phyloP scores from a whole-genome alignment of 2,113 vertebrate species.

The Centrocercus urophasianus region DNA sequence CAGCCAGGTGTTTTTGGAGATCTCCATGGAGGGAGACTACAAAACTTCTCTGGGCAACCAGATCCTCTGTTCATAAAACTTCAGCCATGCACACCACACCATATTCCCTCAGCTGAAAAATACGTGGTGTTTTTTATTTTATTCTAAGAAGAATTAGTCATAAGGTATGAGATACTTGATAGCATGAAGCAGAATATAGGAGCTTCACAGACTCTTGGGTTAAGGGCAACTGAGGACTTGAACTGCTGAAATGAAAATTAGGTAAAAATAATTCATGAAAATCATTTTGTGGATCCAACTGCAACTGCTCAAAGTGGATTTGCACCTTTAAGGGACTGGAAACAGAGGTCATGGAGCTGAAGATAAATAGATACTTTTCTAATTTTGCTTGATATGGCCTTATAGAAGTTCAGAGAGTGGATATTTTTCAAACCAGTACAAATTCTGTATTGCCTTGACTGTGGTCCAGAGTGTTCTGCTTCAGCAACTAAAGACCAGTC shows the following conservation, averaged over 20 bases:
- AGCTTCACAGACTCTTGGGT: not conserved
- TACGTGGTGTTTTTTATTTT: not conserved
- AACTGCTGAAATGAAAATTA: not conserved
- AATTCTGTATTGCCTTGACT: constrained; percentile 16
- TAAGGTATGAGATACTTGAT: not conserved
- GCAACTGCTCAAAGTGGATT: not conserved
- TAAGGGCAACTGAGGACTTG: not conserved
- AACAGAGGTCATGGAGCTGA: not conserved
- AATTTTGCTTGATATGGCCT: not conserved
- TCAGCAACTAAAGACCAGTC: not conserved
- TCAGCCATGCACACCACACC: not conserved
- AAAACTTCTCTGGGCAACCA: not conserved
- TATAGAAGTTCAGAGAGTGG: not conserved
- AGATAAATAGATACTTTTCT: not conserved
- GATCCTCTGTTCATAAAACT: fast-evolving
- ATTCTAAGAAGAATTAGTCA: not conserved
- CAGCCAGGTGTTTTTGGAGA: not conserved
- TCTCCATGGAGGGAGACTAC: not conserved
- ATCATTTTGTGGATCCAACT: not conserved
- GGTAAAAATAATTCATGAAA: not conserved
- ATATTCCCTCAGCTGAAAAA: not conserved
- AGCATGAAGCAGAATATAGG: not conserved
- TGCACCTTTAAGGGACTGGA: fast-evolving
- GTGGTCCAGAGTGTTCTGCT: not conserved
- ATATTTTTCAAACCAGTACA: constrained; percentile 32